Base-by-base conservation (phyloP, 1,140 invertebrate species). In the Pogonognathellus flavescens region DNA sequence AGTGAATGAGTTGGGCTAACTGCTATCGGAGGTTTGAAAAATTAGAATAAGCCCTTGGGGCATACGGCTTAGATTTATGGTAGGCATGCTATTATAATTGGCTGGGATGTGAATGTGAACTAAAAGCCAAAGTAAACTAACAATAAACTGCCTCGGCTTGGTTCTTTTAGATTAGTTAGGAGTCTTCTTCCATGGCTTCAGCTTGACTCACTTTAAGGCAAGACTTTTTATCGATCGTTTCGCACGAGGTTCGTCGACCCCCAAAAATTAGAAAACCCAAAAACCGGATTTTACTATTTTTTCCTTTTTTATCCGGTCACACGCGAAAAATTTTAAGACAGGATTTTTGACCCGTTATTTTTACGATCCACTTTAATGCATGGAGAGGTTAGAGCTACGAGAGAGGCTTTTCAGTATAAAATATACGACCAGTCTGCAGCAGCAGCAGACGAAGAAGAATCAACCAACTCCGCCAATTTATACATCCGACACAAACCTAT, bases 281-380 rank as follows among this genome's bases (percentile, higher is more conserved):
- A 87, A 87, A 87, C 86, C 86, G 86, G 86, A 87, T 87, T 84
- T 80, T 81, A 53, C 82, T 41, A 72, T 85, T 86, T 86, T 87
- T 87, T 83, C 52, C 31, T 85, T 87, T 87, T 85, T 85, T 85
- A 87, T 87, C 86, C 86, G 86, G 86, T 87, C 86, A 85, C 84
- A 86, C 84, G 84, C 84, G 84, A 86, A 87, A 87, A 85, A 85
- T 85, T 83, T 62, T 55, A 70, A 85, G 66, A 84, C 86, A 87
- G 86, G 86, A 87, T 86, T 86, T 83, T 83, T 72, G 85, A 84
- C 82, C 85, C 82, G 86, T 86, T 86, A 86, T 86, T 86, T 86
- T 86, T 86, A 86, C 76, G 86, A 86, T 84, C 83, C 49, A 66
- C 76, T 81, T 60, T 60, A 62, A 50, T 57, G 41, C 22, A 82